These are phyloP conservation scores for Agapornis roseicollis DNA, from an alignment of 2,113 vertebrate genomes.

Conservation along the genomic window DNA sequence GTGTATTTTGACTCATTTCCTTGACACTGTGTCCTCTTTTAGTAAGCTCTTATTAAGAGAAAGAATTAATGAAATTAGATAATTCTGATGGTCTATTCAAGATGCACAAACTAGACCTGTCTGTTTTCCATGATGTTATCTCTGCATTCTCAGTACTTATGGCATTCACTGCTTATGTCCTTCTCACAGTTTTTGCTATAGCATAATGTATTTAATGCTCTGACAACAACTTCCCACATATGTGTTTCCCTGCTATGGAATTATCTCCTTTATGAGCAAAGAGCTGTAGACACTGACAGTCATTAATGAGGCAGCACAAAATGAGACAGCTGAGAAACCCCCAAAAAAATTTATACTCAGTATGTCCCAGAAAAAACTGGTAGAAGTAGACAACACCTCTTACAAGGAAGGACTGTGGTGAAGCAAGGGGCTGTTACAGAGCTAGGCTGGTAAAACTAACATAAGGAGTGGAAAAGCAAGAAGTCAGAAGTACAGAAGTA, in stretches of 20 bases:
- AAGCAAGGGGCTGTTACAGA: neutral
- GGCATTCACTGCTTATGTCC: neutral
- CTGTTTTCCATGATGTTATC: neutral
- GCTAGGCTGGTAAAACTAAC: neutral
- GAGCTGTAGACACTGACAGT: neutral
- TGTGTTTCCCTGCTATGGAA: neutral
- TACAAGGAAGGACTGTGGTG: neutral
- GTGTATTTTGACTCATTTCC: neutral
- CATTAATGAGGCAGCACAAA: neutral
- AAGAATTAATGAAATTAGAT: neutral
- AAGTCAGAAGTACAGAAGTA: fast-evolving
- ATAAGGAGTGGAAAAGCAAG: neutral
- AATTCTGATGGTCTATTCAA: neutral
- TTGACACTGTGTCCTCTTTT: neutral
- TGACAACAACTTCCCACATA: neutral
- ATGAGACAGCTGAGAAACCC: neutral
- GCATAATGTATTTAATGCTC: neutral
- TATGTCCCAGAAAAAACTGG: neutral
- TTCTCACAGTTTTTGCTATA: neutral
- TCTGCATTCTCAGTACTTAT: neutral
- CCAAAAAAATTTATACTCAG: neutral
- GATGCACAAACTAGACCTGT: neutral
- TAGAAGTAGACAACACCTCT: neutral
- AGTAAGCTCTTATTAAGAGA: neutral
- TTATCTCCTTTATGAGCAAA: neutral